Evolutionary conservation across 1,140 invertebrate species (phyloP).

Genomic region (Sogatella furcifera): DNA sequence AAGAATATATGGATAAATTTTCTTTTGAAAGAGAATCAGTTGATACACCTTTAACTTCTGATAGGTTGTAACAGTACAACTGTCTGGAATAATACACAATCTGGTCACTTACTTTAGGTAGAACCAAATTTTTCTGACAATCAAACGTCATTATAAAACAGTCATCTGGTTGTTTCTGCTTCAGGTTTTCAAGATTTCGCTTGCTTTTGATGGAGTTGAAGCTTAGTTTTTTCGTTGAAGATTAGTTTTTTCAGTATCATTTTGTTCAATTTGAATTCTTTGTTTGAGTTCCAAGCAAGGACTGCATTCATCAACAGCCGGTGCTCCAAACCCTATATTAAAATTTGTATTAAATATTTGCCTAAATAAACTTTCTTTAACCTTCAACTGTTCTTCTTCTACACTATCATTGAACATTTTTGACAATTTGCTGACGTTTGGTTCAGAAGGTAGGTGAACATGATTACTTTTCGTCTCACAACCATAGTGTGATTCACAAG

Average conservation of each 20-base stretch:
- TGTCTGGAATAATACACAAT: constrained; percentile 29
- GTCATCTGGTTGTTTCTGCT: neutral
- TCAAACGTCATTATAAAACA: constrained; percentile 23
- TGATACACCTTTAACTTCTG: constrained; percentile 26
- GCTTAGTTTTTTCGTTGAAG: neutral
- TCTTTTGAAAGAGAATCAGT: constrained; percentile 19
- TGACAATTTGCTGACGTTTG: neutral
- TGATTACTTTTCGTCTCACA: neutral
- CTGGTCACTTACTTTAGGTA: constrained; percentile 28
- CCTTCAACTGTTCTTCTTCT: neutral
- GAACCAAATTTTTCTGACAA: constrained; percentile 30
- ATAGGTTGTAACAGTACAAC: constrained; percentile 31
- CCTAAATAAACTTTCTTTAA: neutral
- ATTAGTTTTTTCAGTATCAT: neutral
- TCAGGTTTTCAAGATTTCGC: neutral
- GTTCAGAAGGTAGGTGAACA: neutral
- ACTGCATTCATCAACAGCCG: neutral
- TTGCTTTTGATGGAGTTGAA: neutral
- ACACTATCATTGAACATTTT: neutral
- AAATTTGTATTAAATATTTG: neutral
- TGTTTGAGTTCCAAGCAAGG: neutral
- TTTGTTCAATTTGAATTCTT: neutral
- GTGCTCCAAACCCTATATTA: neutral
- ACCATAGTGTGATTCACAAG: neutral
- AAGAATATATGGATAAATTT: constrained; percentile 26